Evolutionary conservation across 2,888 invertebrate species (phyloP), one percentile per base, ranked within the genome.

Genomic region (Chalcis sispes): DNA sequence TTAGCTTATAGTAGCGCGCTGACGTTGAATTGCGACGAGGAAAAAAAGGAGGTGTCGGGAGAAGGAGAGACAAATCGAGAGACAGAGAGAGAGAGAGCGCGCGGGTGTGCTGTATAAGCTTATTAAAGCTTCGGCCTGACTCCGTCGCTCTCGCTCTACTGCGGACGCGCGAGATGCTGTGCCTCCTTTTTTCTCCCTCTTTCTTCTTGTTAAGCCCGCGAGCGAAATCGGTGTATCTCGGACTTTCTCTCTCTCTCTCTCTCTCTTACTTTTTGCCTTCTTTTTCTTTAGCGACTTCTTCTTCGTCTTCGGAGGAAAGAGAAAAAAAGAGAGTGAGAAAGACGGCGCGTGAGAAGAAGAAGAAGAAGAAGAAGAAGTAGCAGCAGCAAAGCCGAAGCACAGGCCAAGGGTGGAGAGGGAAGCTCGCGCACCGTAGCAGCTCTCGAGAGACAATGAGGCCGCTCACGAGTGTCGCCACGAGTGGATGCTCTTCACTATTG

Each of bases 381-480:
- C 32, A 50, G 40, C 46, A n/a, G n/a, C n/a, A 66, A 29, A 52
- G 75, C 64, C 67, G 71, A 67, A 79, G 77, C 70, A 72, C 8
- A 46, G 46, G n/a, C 46, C 46, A 15, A 46, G 50, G 73, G 67
- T 65, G 78, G 71, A 73, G 66, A 27, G 20, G 3, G 50, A 13
- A 46, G 42, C 62, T 52, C 59, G 50, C 69, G 29, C 40, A 83
- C 36, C n/a, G 82, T 81, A 82, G 83, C 83, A 83, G 81, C 85
- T 85, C 88, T 88, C 81, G 82, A 88, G 85, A 87, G 87, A 88
- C 88, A 88, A 88, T 88, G 88, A 88, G 88, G 87, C 87, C 87
- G 88, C 87, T 88, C 86, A 84, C 85, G 84, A 88, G 88, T 88
- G 88, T 88, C 87, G 85, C 86, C 86, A 85, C 84, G 85, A 88